A percentile compares a stretch with the other conserved stretches of the same genome.
These are phyloP conservation scores for Thymelicus acteon DNA, from an alignment of 2,888 invertebrate species.

Conservation along the genomic window DNA sequence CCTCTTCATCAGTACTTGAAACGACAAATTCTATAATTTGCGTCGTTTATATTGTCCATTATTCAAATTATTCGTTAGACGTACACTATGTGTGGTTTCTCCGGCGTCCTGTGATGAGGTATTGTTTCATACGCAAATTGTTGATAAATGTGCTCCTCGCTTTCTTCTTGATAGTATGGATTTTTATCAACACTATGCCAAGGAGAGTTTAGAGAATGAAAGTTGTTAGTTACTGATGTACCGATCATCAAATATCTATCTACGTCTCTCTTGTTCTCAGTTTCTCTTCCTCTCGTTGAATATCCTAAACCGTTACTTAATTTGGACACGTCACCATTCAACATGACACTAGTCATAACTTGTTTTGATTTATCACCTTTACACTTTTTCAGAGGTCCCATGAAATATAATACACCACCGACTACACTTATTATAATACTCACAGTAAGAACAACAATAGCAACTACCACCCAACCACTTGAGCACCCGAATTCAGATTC, in stretches of 20 bases:
- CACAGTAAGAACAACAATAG: slow-evolving; percentile 79
- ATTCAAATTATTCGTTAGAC: slow-evolving; percentile 81
- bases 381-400: slow-evolving; percentile 81
- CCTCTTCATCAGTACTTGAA: slow-evolving; percentile 62
- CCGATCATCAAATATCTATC: slow-evolving; percentile 82
- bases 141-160: slow-evolving; percentile 81
- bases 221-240: slow-evolving; percentile 80
- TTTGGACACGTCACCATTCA: slow-evolving; percentile 80
- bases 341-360: slow-evolving; percentile 82
- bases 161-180: slow-evolving; percentile 78
- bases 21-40: slow-evolving; percentile 68
- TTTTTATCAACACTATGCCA: slow-evolving; percentile 82
- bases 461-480: slow-evolving; percentile 85
- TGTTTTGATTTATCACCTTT: slow-evolving; percentile 82
- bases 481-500: slow-evolving; percentile 87
- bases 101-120: slow-evolving; percentile 80
- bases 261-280: slow-evolving; percentile 77
- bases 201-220: slow-evolving; percentile 80
- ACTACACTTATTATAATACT: slow-evolving; percentile 82
- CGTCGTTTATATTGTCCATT: slow-evolving; percentile 71
- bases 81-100: slow-evolving; percentile 86
- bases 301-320: slow-evolving; percentile 80
- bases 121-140: slow-evolving; percentile 83
- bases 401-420: slow-evolving; percentile 79
- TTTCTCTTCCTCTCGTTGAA: slow-evolving; percentile 76